Percentiles rank a stretch among this genome's conserved stretches.
Evolutionary conservation across 2,113 vertebrate genomes (phyloP).

Genomic region (Chaetorhynchus papuensis): DNA sequence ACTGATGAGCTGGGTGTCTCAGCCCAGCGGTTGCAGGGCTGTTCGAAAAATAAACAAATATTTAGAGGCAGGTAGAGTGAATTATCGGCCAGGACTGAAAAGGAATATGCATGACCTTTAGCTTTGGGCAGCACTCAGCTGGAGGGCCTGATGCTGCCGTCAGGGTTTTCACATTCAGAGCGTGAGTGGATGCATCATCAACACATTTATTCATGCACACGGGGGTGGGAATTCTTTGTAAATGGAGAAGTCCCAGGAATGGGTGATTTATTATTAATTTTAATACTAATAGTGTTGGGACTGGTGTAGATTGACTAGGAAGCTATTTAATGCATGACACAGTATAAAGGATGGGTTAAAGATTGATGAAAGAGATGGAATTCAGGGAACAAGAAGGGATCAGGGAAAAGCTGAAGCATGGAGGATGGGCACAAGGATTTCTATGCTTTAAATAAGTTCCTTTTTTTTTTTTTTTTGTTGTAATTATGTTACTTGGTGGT

Average conservation of each 20-base stretch:
- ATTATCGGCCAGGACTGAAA: background rate
- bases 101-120: background rate
- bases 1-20: background rate
- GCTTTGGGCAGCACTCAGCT: background rate
- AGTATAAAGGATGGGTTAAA: background rate
- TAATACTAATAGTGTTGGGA: background rate
- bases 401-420: background rate
- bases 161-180: background rate
- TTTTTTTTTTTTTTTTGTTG: background rate
- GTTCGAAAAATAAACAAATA: background rate
- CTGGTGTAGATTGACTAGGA: background rate
- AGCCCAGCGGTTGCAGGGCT: accelerated
- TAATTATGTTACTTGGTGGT: background rate
- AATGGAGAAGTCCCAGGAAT: background rate
- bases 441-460: background rate
- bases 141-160: background rate
- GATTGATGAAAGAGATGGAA: background rate
- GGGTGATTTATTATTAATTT: conserved; percentile 28
- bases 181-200: conserved; percentile 10
- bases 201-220: background rate
- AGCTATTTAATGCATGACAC: background rate
- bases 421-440: background rate
- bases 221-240: background rate
- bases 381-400: background rate
- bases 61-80: background rate